Base-by-base conservation (phyloP, 2,797 vertebrate species). In the Coreius guichenoti region DNA sequence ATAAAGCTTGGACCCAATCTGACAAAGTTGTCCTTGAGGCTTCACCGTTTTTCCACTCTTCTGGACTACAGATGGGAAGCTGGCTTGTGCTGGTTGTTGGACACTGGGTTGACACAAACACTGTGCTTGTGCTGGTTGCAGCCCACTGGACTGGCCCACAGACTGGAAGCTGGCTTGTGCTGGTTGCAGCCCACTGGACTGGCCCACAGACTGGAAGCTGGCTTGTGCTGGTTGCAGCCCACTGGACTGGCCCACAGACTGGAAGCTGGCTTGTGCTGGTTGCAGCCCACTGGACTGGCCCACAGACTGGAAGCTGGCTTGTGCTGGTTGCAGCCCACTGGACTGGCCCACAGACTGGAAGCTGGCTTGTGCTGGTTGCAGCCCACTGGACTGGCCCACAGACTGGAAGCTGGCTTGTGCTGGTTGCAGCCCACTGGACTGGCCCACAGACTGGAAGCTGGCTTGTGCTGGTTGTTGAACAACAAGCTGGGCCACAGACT, bases 271-370 rank as follows among this genome's bases (percentile, higher is more conserved):
- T 11, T 45, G 36, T 12, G 4, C 36, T 63, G 16, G 17, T 31
- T 47, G 78, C 0, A 0, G n/a, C 14, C n/a, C n/a, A n/a, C n/a
- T n/a, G 1, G 56, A 0, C 17, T 65, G 58, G 0, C 5, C 39
- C 16, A 61, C 8, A 21, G 2, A 19, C 0, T 12, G 5, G 16
- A 21, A 21, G 2, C 11, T 21, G 3, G 2, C 1, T 61, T 8
- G 26, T 31, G 1, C 39, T 21, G n/a, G 8, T 21, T 63, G 33
- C 0, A 4, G 56, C 2, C 4, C 9, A 3, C 8, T 31, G 11
- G 26, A 0, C 29, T n/a, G n/a, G n/a, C n/a, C n/a, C n/a, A n/a
- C n/a, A n/a, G n/a, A n/a, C n/a, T 33, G 31, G 31, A 33, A 33
- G 31, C 31, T 33, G 31, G 31, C 1, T 26, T 45, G 26, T 47